Evolutionary conservation across 2,797 vertebrate species (phyloP).

Genomic region (Mycteria americana): DNA sequence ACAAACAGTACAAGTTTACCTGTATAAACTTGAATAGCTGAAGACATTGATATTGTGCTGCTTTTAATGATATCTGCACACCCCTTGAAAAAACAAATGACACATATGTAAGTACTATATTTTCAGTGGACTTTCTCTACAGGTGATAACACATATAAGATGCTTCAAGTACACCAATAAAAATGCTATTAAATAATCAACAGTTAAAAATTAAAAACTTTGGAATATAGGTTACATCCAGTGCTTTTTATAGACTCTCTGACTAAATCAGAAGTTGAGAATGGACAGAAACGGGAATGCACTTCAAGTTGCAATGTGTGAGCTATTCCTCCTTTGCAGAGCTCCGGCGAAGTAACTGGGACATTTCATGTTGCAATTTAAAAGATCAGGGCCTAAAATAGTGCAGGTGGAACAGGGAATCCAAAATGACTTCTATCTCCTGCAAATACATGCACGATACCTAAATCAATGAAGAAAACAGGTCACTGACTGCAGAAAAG

Average conservation of each 20-base stretch:
- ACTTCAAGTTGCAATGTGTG: background rate
- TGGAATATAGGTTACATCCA: background rate
- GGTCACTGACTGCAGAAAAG: background rate
- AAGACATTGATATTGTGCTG: background rate
- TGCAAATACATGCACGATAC: background rate
- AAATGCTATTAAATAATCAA: background rate
- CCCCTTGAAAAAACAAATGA: background rate
- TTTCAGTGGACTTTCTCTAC: background rate
- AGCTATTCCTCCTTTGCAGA: background rate
- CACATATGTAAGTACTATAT: background rate
- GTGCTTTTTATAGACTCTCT: background rate
- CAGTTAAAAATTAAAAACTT: background rate
- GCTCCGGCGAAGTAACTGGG: background rate
- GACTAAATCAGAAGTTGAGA: background rate
- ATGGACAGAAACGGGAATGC: background rate
- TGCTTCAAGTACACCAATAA: background rate
- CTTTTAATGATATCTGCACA: background rate
- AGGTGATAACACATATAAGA: background rate
- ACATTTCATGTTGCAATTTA: background rate
- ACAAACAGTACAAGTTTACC: background rate
- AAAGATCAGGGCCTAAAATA: background rate
- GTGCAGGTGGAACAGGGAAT: background rate
- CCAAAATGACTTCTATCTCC: background rate
- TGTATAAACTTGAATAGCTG: background rate
- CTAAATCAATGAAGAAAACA: background rate